Evolutionary conservation across 2,113 vertebrate genomes (phyloP).

Genomic region (Taxidea taxus): DNA sequence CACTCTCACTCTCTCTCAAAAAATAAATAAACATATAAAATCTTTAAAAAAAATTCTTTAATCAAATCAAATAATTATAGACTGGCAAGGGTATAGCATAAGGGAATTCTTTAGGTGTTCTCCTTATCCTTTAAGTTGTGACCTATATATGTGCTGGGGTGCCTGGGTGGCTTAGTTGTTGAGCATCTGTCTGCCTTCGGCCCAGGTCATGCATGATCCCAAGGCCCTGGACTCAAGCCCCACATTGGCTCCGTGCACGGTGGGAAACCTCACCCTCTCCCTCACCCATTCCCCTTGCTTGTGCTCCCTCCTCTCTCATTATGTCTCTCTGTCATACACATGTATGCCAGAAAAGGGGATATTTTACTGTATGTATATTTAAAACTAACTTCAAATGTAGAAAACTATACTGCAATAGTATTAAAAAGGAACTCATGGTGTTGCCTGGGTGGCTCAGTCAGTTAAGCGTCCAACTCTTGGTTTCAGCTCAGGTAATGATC

Average conservation of each 20-base stretch:
- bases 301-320: too few relatives aligned
- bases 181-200: too few relatives aligned
- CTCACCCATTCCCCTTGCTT: too few relatives aligned
- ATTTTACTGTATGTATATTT: not conserved
- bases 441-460: not conserved
- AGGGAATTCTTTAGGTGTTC: not conserved
- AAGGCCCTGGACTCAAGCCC: too few relatives aligned
- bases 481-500: not conserved
- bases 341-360: not conserved
- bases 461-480: not conserved
- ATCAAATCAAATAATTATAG: not conserved
- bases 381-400: not conserved
- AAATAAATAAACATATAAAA: not conserved
- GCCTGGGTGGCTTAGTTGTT: too few relatives aligned
- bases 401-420: not conserved
- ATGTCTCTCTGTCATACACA: not conserved
- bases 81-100: not conserved
- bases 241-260: too few relatives aligned
- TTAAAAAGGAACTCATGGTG: not conserved
- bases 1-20: not conserved
- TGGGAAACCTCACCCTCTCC: too few relatives aligned
- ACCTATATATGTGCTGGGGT: not conserved
- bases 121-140: not conserved
- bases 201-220: too few relatives aligned
- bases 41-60: not conserved